These are phyloP conservation scores for Muscicapa adusta DNA, from an alignment of 2,113 vertebrate genomes.

Conservation along the genomic window DNA sequence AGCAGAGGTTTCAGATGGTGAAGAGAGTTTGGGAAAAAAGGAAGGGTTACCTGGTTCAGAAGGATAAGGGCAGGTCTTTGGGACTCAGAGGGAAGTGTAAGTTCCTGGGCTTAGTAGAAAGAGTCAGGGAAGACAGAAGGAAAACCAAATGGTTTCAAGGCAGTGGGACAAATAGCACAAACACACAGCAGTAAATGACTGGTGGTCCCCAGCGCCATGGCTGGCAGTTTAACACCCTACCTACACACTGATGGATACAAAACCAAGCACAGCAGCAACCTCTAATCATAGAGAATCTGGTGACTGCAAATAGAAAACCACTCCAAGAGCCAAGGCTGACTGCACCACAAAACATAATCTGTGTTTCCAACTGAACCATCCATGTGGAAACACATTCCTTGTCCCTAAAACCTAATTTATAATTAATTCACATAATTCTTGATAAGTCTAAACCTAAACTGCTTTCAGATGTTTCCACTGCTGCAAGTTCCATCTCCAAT, in stretches of 20 bases:
- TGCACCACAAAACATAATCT: not conserved
- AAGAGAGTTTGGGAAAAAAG: not conserved
- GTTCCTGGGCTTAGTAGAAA: not conserved
- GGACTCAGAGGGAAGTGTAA: not conserved
- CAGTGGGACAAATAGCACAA: not conserved
- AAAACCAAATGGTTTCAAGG: not conserved
- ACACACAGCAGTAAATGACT: not conserved
- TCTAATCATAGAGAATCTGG: not conserved
- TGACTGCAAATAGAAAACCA: not conserved
- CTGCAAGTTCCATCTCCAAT: not conserved
- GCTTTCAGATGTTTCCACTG: not conserved
- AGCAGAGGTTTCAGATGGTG: not conserved
- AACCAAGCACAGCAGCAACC: not conserved
- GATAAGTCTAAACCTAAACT: not conserved
- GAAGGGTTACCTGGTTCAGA: not conserved
- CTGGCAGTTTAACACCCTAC: not conserved
- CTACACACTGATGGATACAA: not conserved
- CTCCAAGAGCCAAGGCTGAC: not conserved
- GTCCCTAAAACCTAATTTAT: not conserved
- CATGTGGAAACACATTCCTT: not conserved
- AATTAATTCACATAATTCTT: not conserved
- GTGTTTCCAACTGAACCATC: not conserved
- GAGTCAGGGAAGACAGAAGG: not conserved
- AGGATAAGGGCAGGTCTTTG: not conserved
- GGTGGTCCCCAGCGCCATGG: not conserved